Conservation (phyloP, 2,888 invertebrate genomes). For the Drosophila testacea region DNA sequence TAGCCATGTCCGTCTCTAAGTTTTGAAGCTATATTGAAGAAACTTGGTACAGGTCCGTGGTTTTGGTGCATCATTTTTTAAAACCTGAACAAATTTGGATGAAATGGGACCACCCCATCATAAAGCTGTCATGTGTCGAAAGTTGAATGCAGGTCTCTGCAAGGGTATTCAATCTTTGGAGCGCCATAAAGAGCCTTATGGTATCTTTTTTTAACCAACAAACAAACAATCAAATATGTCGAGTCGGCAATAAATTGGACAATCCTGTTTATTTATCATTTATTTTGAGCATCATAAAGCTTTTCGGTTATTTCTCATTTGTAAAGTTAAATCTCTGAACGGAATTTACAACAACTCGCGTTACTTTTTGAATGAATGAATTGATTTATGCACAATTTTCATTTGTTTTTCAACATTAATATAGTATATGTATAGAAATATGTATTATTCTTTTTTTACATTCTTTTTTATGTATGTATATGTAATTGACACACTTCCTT, state of each 20-base stretch:
- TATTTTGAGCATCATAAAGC: constrained; percentile 59
- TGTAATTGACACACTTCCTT: constrained; percentile 63
- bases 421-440: constrained; percentile 30
- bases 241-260: constrained; percentile 20
- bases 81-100: too few relatives aligned
- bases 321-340: constrained; percentile 78
- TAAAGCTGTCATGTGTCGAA: too few relatives aligned
- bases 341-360: constrained; percentile 81
- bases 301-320: constrained; percentile 56
- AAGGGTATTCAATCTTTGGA: too few relatives aligned
- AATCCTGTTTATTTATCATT: constrained; percentile 42
- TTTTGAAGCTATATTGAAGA: too few relatives aligned
- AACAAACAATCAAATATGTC: neutral
- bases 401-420: constrained; percentile 38
- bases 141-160: too few relatives aligned
- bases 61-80: too few relatives aligned
- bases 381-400: constrained; percentile 35
- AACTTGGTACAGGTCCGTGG: too few relatives aligned
- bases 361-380: constrained; percentile 52
- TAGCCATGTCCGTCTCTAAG: too few relatives aligned
- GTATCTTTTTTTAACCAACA: neutral
- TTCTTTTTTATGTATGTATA: constrained; percentile 26
- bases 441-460: constrained; percentile 16
- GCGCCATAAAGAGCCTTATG: too few relatives aligned
- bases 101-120: too few relatives aligned